These are phyloP conservation scores for Philhelius pedissequus DNA, from an alignment of 2,888 invertebrate species.

Conservation along the genomic window DNA sequence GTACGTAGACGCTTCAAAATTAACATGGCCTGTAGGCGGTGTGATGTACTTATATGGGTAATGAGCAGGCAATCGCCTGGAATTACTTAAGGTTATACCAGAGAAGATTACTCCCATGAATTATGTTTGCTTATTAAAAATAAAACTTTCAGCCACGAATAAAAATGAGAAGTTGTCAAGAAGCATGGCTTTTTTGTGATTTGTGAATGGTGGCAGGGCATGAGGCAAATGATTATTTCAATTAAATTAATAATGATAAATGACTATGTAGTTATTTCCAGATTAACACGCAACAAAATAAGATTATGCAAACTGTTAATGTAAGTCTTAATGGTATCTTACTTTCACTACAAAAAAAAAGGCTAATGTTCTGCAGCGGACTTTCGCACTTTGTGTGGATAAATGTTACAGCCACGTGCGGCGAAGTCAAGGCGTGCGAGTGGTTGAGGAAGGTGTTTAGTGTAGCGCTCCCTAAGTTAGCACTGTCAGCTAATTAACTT, in stretches of 20 bases:
- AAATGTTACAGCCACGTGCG: no score
- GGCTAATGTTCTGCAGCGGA: neutral
- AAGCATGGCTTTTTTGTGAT: neutral
- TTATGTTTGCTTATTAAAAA: constrained; percentile 23
- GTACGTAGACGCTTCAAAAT: constrained; percentile 1
- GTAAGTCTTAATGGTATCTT: neutral
- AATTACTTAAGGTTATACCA: constrained; percentile 34
- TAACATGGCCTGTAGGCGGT: constrained; percentile 17
- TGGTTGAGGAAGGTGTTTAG: neutral
- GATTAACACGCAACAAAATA: constrained; percentile 4
- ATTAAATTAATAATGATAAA: constrained; percentile 49
- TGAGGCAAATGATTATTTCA: constrained; percentile 19
- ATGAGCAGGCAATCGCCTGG: constrained; percentile 53
- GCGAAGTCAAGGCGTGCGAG: neutral
- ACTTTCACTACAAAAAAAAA: neutral
- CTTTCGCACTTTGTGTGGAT: neutral
- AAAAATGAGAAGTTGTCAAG: constrained; percentile 1
- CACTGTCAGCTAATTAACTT: neutral
- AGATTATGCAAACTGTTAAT: neutral
- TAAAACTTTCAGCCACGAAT: neutral
- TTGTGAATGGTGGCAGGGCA: neutral
- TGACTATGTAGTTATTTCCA: neutral
- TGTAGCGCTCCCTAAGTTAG: neutral
- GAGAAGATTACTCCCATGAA: constrained; percentile 40
- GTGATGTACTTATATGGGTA: constrained; percentile 45